A percentile compares a stretch with the other conserved stretches of the same genome.
Conservation (phyloP, 2,797 vertebrate genomes). For the Chlorospingus flavigularis region DNA sequence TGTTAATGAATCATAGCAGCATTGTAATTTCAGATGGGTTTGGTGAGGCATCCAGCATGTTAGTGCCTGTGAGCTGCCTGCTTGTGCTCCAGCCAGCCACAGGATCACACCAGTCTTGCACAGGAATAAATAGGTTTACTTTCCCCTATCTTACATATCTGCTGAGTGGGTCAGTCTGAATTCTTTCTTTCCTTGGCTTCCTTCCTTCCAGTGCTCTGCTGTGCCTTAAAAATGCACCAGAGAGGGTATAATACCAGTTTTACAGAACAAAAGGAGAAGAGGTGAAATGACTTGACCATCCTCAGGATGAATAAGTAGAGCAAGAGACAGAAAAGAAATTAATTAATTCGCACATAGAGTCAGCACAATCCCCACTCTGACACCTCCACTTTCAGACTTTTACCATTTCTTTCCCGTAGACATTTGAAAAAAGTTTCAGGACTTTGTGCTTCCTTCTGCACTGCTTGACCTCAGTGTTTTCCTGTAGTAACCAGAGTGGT, state of each 20-base stretch:
- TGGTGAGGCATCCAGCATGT: background rate
- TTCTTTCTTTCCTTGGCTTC: background rate
- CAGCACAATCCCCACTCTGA: background rate
- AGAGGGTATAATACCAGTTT: background rate
- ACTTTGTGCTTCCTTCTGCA: background rate
- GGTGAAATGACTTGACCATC: background rate
- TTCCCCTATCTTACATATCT: background rate
- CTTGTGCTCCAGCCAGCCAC: background rate
- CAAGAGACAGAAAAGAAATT: background rate
- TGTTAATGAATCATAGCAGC: background rate
- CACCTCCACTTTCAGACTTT: background rate
- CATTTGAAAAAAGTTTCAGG: background rate
- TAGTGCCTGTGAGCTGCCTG: background rate
- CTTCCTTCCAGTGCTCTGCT: background rate
- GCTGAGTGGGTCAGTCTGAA: background rate
- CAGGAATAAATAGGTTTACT: background rate
- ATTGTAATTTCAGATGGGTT: background rate
- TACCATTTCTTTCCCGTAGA: background rate
- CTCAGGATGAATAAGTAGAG: background rate
- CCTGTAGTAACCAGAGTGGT: background rate
- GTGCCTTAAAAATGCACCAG: background rate
- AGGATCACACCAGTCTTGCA: background rate
- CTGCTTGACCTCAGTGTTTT: background rate
- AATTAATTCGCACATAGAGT: background rate
- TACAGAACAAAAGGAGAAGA: background rate